phyloP scores from a whole-genome alignment of 2,797 vertebrate species.

The Thalassophryne amazonica region DNA sequence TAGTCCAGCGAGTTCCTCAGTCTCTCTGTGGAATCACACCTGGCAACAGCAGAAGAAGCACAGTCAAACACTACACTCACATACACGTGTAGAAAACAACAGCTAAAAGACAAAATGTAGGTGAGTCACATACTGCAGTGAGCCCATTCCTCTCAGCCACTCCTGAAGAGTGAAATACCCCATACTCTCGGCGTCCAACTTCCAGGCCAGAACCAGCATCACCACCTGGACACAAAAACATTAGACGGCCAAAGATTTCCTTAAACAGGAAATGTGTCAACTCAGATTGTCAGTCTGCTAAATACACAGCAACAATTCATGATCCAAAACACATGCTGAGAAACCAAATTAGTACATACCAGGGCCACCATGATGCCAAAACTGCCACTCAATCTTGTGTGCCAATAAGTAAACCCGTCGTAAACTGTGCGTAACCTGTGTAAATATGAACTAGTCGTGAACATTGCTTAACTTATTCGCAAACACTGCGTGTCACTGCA shows the following conservation, averaged over 20 bases:
- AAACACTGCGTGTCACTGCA: no score
- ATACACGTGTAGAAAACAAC: not conserved
- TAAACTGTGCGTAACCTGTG: no score
- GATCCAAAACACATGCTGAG: no score
- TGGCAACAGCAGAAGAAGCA: conserved; percentile 66
- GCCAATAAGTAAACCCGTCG: no score
- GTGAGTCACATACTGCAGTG: conserved; percentile 88
- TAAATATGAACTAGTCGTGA: no score
- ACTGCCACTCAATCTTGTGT: no score
- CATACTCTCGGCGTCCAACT: conserved; percentile 98
- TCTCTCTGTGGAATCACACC: conserved; percentile 97
- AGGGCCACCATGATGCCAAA: no score
- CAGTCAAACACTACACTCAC: conserved; percentile 8
- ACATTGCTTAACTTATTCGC: no score
- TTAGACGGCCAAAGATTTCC: not conserved
- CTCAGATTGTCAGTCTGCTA: not conserved
- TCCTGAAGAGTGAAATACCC: conserved; percentile 98
- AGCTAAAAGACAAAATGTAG: not conserved
- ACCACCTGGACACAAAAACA: conserved; percentile 84
- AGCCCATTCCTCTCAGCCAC: conserved; percentile 98
- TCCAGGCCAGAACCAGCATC: conserved; percentile 99
- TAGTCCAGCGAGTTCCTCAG: conserved; percentile 97
- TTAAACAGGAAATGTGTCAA: not conserved
- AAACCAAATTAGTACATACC: no score
- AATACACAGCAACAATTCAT: conserved; percentile 5